Base-by-base conservation (phyloP, 2,113 vertebrate species). In the Phocoena phocoena region DNA sequence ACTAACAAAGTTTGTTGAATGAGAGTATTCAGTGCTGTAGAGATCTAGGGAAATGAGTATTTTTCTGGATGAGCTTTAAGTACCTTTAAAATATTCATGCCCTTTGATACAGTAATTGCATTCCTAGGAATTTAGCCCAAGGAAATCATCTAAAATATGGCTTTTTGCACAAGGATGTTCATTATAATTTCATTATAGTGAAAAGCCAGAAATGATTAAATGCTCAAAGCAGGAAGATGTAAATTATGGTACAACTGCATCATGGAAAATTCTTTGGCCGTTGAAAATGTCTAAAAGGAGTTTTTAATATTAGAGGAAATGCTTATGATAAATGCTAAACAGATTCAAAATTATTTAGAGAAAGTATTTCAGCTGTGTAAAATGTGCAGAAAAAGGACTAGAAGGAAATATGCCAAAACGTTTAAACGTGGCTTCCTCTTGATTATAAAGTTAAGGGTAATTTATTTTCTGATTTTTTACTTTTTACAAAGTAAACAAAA, bases 251-350 rank as follows among this genome's bases (percentile, higher is more conserved):
- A 26, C 14, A 63, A 44, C 60, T 62, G 65, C n/a, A 55, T 85
- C n/a, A 62, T 81, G 41, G 82, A 33, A 96, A 87, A 50, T 63
- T 90, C 47, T 88, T 63, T 88, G 55, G 73, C 44, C 28, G 8
- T 67, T 90, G 80, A 82, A 83, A 94, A 92, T 62, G 53, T 86
- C 68, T 87, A 28, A 1, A 36, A 82, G 84, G 47, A 55, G 8
- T 81, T 93, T 90, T 90, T 95, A 93, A 55, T 83, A 91, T 62
- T 55, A 84, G 58, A 88, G 82, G 70, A 84, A 84, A 68, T 95
- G 38, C 20, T 68, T 91, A 74, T 90, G 38, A 67, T 93, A 91
- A 93, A 83, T 80, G 62, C 44, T 88, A 38, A 67, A 26, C 73
- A 91, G 58, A 74, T 91, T 95, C 17, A 97, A 91, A 92, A 94